phyloP scores from a whole-genome alignment of 2,888 invertebrate species.

The Caenorhabditis sp. region DNA sequence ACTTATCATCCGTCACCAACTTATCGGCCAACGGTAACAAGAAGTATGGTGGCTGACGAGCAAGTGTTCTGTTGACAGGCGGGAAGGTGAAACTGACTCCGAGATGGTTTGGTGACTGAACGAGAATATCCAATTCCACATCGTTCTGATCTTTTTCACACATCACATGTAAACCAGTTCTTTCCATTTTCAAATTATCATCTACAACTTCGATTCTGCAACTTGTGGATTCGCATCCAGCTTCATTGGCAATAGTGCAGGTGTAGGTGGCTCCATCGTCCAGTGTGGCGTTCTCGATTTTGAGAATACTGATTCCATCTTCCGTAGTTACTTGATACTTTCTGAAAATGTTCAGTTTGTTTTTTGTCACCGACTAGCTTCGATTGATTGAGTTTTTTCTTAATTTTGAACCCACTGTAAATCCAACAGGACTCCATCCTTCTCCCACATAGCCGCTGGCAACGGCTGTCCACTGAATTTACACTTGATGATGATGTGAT shows the following conservation, averaged over 20 bases:
- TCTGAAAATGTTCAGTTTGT: constrained; percentile 55
- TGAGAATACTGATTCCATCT: constrained; percentile 79
- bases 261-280: constrained; percentile 90
- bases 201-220: constrained; percentile 75
- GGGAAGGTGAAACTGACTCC: constrained; percentile 56
- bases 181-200: constrained; percentile 69
- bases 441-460: constrained; percentile 77
- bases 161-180: constrained; percentile 72
- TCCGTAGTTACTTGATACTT: constrained; percentile 78
- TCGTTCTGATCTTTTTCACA: constrained; percentile 76
- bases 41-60: constrained; percentile 65
- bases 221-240: constrained; percentile 89
- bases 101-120: constrained; percentile 68
- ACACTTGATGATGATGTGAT: constrained; percentile 70
- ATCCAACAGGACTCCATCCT: constrained; percentile 71
- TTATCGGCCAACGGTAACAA: constrained; percentile 53
- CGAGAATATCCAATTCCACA: constrained; percentile 75
- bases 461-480: constrained; percentile 75
- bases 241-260: constrained; percentile 90
- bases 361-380: no score
- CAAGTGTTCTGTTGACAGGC: constrained; percentile 49
- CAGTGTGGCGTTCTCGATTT: constrained; percentile 85
- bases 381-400: no score
- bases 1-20: constrained; percentile 29
- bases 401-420: constrained; percentile 54